Evolutionary conservation across 2,888 invertebrate genomes (phyloP).

Genomic region (Baronia brevicornis): DNA sequence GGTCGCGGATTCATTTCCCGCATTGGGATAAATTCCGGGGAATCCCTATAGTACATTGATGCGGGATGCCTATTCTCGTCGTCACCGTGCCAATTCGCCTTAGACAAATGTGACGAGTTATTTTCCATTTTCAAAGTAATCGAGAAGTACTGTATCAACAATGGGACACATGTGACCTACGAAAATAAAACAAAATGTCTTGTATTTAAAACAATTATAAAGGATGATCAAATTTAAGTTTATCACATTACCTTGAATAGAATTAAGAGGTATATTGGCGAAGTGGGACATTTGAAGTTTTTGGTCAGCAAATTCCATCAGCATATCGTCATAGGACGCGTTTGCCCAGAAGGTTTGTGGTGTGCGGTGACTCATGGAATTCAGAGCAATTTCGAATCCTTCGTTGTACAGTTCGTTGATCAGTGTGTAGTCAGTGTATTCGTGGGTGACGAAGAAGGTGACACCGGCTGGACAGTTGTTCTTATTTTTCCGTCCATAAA

Average conservation of each 20-base stretch:
- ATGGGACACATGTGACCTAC: too few species aligned
- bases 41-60: too few species aligned
- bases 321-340: slow-evolving; percentile 63
- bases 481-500: slow-evolving; percentile 73
- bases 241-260: slow-evolving; percentile 39
- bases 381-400: slow-evolving; percentile 80
- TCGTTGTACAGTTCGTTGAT: slow-evolving; percentile 75
- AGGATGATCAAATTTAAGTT: too few species aligned
- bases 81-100: too few species aligned
- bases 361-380: slow-evolving; percentile 78
- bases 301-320: slow-evolving; percentile 77
- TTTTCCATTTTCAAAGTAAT: too few species aligned
- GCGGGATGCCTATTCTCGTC: too few species aligned
- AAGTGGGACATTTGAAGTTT: slow-evolving; percentile 60
- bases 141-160: too few species aligned
- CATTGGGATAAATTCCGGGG: too few species aligned
- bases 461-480: slow-evolving; percentile 77
- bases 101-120: not conserved
- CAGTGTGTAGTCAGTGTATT: slow-evolving; percentile 80
- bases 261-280: slow-evolving; percentile 64
- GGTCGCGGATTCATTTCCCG: too few species aligned
- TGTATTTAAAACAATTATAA: not conserved
- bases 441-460: slow-evolving; percentile 83
- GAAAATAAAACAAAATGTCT: not conserved
- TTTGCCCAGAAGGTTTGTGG: slow-evolving; percentile 74